phyloP scores from a whole-genome alignment of 2,113 vertebrate species.

The Stomatorhinus ivindoensis region DNA sequence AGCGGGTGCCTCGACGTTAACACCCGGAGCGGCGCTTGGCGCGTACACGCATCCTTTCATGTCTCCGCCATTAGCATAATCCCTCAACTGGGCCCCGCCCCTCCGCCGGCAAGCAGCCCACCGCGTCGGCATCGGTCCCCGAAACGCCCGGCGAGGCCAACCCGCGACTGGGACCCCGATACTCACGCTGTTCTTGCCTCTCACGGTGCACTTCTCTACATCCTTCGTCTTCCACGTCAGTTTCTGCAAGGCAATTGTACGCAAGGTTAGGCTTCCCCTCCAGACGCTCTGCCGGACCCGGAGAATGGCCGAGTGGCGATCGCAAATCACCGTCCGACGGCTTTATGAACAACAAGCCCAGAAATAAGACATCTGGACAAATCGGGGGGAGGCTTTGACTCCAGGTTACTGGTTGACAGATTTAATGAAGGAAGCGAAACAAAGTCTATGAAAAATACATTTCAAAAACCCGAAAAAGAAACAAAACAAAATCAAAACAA shows the following conservation, averaged over 20 bases:
- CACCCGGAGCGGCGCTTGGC: background rate
- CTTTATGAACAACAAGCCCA: background rate
- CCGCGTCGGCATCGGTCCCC: background rate
- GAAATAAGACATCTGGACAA: background rate
- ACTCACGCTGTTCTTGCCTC: conserved; percentile 72
- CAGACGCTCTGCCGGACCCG: background rate
- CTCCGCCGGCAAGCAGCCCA: background rate
- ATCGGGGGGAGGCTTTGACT: background rate
- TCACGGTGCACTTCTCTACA: conserved; percentile 68
- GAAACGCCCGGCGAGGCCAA: background rate
- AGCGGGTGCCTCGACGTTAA: background rate
- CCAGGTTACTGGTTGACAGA: background rate
- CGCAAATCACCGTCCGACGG: background rate
- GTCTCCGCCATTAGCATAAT: conserved; percentile 30
- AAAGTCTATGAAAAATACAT: background rate
- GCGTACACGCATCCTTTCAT: background rate
- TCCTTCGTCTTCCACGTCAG: conserved; percentile 70
- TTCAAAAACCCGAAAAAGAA: background rate
- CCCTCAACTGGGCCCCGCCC: conserved; percentile 13
- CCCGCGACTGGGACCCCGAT: background rate
- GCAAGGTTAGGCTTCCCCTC: conserved; percentile 29
- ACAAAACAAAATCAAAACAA: background rate
- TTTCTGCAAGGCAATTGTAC: conserved; percentile 51
- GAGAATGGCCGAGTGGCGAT: background rate
- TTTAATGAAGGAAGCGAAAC: background rate